Conservation (phyloP, 2,888 invertebrate genomes). For the Aphidoletes aphidimyza region DNA sequence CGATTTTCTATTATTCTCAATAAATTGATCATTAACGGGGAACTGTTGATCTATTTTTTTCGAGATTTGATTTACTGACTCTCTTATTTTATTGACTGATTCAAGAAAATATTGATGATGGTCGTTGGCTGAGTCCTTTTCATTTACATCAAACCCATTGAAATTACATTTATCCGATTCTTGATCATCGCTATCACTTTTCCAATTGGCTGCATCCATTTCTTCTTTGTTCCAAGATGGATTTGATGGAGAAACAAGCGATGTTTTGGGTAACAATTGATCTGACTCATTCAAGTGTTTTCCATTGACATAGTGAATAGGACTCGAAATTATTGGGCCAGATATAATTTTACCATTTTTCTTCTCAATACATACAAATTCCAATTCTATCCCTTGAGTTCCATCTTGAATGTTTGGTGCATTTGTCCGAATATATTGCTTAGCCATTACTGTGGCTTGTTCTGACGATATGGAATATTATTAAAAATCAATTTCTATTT, state of each 20-base stretch:
- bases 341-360: not conserved
- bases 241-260: too few relatives aligned
- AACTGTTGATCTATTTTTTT: too few relatives aligned
- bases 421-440: slow-evolving; percentile 41
- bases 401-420: not conserved
- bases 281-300: not conserved
- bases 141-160: not conserved
- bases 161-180: not conserved
- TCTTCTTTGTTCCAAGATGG: too few relatives aligned
- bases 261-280: too few relatives aligned
- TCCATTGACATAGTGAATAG: too few relatives aligned
- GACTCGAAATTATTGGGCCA: slow-evolving; percentile 40
- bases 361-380: slow-evolving; percentile 44
- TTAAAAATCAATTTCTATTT: too few relatives aligned
- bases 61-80: too few relatives aligned
- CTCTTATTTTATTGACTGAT: not conserved
- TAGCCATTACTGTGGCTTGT: slow-evolving; percentile 32
- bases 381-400: slow-evolving; percentile 55
- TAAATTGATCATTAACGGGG: too few relatives aligned
- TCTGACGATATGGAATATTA: not conserved
- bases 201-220: not conserved
- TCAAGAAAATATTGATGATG: not conserved
- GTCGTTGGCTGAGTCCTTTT: not conserved
- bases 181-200: not conserved
- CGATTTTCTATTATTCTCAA: too few relatives aligned